phyloP scores from a whole-genome alignment of 2,888 invertebrate genomes.

The Plagiodera versicolora region DNA sequence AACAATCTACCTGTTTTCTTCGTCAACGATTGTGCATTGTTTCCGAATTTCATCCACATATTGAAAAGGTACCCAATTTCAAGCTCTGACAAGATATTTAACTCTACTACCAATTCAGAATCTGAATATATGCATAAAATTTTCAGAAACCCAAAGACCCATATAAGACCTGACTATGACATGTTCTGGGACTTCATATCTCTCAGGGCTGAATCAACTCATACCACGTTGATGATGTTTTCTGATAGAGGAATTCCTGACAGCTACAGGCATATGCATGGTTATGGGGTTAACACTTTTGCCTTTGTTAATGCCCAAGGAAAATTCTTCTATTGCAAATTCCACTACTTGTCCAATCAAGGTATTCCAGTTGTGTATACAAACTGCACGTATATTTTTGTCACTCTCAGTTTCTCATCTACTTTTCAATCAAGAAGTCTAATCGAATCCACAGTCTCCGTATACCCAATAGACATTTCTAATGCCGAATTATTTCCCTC shows the following conservation, averaged over 20 bases:
- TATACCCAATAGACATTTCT: neutral
- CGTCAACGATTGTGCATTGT: conserved; percentile 83
- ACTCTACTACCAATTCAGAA: too few relatives aligned
- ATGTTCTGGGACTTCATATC: conserved; percentile 97
- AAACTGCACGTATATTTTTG: too few relatives aligned
- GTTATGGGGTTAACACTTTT: conserved; percentile 93
- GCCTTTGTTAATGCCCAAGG: conserved; percentile 80
- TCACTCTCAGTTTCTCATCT: too few relatives aligned
- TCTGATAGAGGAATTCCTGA: conserved; percentile 93
- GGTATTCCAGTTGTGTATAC: too few relatives aligned
- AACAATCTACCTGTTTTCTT: conserved; percentile 94
- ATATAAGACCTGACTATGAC: conserved; percentile 81
- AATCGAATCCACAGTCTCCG: too few relatives aligned
- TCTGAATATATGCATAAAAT: too few relatives aligned
- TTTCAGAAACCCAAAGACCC: conserved; percentile 83
- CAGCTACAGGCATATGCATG: conserved; percentile 73
- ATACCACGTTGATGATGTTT: conserved; percentile 85
- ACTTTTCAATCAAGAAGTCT: too few relatives aligned
- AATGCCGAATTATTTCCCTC: neutral
- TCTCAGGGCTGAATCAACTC: conserved; percentile 82
- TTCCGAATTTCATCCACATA: conserved; percentile 94
- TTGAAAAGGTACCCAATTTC: conserved; percentile 69
- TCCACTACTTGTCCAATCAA: conserved; percentile 90
- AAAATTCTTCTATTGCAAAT: conserved; percentile 79
- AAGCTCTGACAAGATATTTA: too few relatives aligned